phyloP scores from a whole-genome alignment of 2,797 vertebrate species.

The Sebastes hubbsi region DNA sequence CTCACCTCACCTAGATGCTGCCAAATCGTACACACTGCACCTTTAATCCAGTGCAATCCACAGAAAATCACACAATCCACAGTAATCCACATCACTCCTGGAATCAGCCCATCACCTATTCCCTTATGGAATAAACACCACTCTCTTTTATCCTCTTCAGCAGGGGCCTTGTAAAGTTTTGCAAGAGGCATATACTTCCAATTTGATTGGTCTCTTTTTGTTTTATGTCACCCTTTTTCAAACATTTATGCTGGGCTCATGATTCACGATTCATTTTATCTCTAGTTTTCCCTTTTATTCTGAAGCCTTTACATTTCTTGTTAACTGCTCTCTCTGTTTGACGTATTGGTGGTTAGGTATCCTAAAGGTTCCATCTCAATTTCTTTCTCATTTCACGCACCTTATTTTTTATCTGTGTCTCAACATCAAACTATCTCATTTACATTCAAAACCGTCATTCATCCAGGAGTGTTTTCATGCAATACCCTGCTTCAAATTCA shows the following conservation, averaged over 20 bases:
- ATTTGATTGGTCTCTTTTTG: background rate
- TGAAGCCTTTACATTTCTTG: background rate
- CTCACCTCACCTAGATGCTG: too few relatives aligned
- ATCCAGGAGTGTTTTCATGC: background rate
- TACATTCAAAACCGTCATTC: background rate
- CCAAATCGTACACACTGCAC: too few relatives aligned
- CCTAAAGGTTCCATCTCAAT: background rate
- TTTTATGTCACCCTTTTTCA: slow-evolving; percentile 4
- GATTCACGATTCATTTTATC: background rate
- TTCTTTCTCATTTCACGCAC: background rate
- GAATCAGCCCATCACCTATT: background rate
- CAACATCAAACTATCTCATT: background rate
- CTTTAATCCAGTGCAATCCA: slow-evolving; percentile 31
- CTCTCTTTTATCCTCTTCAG: background rate
- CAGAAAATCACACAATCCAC: background rate
- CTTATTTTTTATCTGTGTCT: background rate
- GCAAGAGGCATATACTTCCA: background rate
- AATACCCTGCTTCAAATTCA: background rate
- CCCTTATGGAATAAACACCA: too few relatives aligned
- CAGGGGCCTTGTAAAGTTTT: slow-evolving; percentile 2
- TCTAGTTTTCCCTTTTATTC: background rate
- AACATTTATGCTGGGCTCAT: background rate
- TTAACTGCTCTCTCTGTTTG: background rate
- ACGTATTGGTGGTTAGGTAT: background rate
- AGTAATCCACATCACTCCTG: background rate